Evolutionary conservation across 2,113 vertebrate genomes (phyloP), one percentile per base, ranked within the genome.

Genomic region (Cichladusa arquata): DNA sequence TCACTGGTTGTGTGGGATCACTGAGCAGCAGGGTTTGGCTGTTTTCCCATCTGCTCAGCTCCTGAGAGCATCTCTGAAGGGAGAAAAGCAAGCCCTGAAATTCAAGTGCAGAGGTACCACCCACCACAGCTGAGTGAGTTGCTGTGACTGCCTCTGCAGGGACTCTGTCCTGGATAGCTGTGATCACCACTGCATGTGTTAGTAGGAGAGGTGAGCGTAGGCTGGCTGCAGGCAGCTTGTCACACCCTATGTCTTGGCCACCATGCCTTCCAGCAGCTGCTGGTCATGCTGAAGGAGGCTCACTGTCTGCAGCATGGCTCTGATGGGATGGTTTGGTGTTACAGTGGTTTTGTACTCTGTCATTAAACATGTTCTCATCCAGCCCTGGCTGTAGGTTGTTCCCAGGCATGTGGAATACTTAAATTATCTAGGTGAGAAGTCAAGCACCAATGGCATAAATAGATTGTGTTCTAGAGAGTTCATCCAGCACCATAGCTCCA

Each of bases 371-470:
- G 80, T 66, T 77, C 42, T 77, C 47, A 45, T 33, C 56, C 86
- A 78, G 60, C 67, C 94, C 72, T 86, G 64, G 67, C 92, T 92
- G 60, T 17, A 73, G 86, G 86, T 85, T 88, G 67, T 94, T 94
- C 71, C 42, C 51, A 81, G 66, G 51, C 47, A 11, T 77, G 82
- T 42, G 56, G 64, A 95, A 11, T 24, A 47, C 50, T 77, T 62
- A 70, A 69, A 70, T 90, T 62, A 42, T 83, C 22, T 56, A 83
- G 72, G 64, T 77, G 64, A 70, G 34, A 70, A 77, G 71, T 90
- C 80, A 90, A 56, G 48, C 56, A 77, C 56, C 34, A 70, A 4
- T 47, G 51, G 48, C 56, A 24, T 42, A 62, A 77, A 42, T 22
- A 70, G 79, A 48, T 13, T 9, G 47, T 83, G 31, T 62, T 83